A percentile compares a stretch with the other conserved stretches of the same genome.
Evolutionary conservation across 1,140 invertebrate genomes (phyloP).

Genomic region (Drosophila santomea): DNA sequence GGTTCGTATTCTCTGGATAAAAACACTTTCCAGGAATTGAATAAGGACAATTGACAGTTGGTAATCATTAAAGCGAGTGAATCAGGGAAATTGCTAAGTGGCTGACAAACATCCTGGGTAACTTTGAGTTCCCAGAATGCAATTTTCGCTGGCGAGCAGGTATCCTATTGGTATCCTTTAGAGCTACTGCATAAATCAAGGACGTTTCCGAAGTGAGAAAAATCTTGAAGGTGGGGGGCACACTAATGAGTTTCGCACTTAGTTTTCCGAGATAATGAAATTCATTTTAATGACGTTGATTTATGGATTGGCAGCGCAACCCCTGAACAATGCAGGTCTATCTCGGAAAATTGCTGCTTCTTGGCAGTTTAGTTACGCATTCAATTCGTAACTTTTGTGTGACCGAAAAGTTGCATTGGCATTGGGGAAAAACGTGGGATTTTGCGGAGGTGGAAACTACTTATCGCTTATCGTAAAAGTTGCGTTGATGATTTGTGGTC

Average conservation of each 20-base stretch:
- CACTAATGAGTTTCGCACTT: conserved; percentile 15
- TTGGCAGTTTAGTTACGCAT: neutral
- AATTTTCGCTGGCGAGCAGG: neutral
- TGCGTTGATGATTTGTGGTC: conserved; percentile 43
- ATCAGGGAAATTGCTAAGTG: too few species aligned
- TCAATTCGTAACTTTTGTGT: conserved; percentile 16
- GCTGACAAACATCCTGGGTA: too few species aligned
- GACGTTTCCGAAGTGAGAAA: neutral
- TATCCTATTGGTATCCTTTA: neutral
- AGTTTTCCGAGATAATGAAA: neutral
- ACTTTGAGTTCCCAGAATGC: neutral
- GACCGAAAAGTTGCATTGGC: conserved; percentile 29
- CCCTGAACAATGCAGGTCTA: conserved; percentile 17
- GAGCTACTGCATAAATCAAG: conserved; percentile 18
- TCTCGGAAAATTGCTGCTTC: neutral
- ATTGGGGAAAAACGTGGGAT: neutral
- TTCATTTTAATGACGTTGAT: conserved; percentile 12
- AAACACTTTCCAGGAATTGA: too few species aligned
- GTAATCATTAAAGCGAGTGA: too few species aligned
- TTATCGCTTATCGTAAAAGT: conserved; percentile 34
- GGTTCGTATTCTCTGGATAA: neutral
- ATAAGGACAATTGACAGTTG: too few species aligned
- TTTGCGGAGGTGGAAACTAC: neutral
- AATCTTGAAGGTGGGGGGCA: too few species aligned
- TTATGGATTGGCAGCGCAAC: conserved; percentile 21